Conservation (phyloP, 2,113 vertebrate species). For the Cromileptes altivelis region DNA sequence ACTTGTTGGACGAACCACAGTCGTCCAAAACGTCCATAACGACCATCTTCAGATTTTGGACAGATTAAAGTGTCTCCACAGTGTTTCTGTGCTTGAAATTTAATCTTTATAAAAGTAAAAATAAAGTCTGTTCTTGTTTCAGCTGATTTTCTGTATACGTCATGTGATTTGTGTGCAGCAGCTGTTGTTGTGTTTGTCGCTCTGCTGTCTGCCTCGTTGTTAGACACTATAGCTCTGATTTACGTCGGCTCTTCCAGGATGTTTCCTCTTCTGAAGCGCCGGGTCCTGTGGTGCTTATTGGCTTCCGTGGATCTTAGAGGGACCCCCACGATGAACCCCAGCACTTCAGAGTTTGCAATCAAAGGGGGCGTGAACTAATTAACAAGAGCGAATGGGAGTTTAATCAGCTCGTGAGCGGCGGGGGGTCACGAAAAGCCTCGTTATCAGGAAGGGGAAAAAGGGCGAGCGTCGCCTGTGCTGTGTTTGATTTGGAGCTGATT, state of each 20-base stretch:
- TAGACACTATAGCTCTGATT: slow-evolving; percentile 16
- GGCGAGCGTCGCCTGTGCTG: not conserved
- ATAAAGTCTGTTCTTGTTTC: too few relatives aligned
- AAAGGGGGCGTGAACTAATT: slow-evolving; percentile 45
- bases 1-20: too few relatives aligned
- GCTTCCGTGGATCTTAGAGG: not conserved
- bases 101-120: not conserved
- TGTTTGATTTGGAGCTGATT: slow-evolving; percentile 56
- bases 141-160: slow-evolving; percentile 1
- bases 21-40: too few relatives aligned
- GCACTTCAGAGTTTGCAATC: slow-evolving; percentile 1
- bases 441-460: slow-evolving; percentile 10
- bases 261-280: not conserved
- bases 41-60: too few relatives aligned
- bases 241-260: not conserved
- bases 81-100: too few relatives aligned
- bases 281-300: slow-evolving; percentile 20
- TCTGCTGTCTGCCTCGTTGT: not conserved
- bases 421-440: slow-evolving; percentile 9
- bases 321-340: slow-evolving; percentile 1
- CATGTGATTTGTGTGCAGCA: slow-evolving; percentile 28
- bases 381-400: slow-evolving; percentile 34
- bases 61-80: too few relatives aligned
- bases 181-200: slow-evolving; percentile 10
- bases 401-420: slow-evolving; percentile 6